These are phyloP conservation scores for Percina caprodes DNA, from an alignment of 2,113 vertebrate species.

Conservation along the genomic window DNA sequence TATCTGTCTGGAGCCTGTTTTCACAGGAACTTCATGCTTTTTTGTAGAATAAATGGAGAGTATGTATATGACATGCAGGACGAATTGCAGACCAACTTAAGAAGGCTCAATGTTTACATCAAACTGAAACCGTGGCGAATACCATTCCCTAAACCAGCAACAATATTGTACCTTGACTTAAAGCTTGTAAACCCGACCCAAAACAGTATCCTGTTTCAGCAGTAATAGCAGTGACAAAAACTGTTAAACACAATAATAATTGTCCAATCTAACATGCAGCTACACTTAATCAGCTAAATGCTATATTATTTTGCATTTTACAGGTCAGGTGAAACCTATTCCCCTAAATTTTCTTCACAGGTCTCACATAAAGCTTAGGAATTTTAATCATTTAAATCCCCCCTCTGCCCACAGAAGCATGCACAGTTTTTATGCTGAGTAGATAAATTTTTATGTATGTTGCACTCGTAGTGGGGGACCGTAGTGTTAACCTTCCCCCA, in stretches of 20 bases:
- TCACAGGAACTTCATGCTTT: conserved; percentile 28
- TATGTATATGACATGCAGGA: background rate
- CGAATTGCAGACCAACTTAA: background rate
- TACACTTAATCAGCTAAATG: background rate
- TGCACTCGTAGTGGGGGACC: conserved; percentile 36
- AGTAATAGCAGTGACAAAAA: background rate
- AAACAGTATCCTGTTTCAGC: background rate
- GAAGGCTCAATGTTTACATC: background rate
- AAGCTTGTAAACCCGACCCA: background rate
- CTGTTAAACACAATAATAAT: background rate
- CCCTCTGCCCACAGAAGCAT: conserved; percentile 43
- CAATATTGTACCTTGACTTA: background rate
- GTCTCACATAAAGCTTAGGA: conserved; percentile 31
- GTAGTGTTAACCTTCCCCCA: conserved; percentile 40
- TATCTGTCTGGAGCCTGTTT: conserved; percentile 37
- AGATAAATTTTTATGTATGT: conserved; percentile 59
- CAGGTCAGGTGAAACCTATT: conserved; percentile 21
- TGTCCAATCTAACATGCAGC: background rate
- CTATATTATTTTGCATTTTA: background rate
- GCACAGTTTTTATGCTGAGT: conserved; percentile 70
- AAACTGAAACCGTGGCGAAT: background rate
- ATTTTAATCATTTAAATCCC: conserved; percentile 28
- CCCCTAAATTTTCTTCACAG: background rate
- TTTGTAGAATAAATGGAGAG: background rate
- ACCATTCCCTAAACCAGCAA: too few species aligned